phyloP scores from a whole-genome alignment of 2,113 vertebrate species.

The Sander vitreus region DNA sequence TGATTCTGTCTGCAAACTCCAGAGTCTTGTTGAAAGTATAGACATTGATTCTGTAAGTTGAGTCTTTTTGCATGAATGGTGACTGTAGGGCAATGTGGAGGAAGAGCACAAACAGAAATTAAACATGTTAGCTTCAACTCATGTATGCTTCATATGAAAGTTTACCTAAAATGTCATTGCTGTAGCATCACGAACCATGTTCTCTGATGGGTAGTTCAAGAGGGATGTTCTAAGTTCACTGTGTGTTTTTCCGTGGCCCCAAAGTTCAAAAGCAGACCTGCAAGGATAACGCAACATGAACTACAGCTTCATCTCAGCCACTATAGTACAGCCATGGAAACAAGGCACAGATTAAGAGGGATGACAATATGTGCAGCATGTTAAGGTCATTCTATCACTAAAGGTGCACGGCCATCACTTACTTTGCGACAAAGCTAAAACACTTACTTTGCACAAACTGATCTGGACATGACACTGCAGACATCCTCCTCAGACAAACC shows the following conservation, averaged over 20 bases:
- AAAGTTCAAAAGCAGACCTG: conserved; percentile 97
- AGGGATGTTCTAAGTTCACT: conserved; percentile 90
- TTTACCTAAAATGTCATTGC: neutral
- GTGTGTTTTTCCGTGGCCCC: conserved; percentile 91
- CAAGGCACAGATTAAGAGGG: neutral
- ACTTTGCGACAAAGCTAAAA: neutral
- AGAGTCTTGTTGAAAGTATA: conserved; percentile 97
- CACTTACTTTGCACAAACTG: conserved; percentile 97
- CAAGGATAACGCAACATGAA: conserved; percentile 44
- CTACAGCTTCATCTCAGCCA: neutral
- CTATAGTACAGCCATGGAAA: neutral
- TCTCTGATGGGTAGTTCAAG: conserved; percentile 87
- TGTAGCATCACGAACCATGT: conserved; percentile 85
- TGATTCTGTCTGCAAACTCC: conserved; percentile 90
- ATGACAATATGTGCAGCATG: neutral
- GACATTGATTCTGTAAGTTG: conserved; percentile 94
- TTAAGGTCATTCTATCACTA: neutral
- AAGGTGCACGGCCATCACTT: neutral
- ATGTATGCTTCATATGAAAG: neutral
- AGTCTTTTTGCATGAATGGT: conserved; percentile 88
- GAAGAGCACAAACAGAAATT: conserved; percentile 2
- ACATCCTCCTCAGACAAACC: conserved; percentile 92
- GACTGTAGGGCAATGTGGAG: conserved; percentile 79
- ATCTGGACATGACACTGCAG: conserved; percentile 91
- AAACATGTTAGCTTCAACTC: neutral